Percentiles rank a stretch among this genome's conserved stretches.
Evolutionary conservation across 2,113 vertebrate species (phyloP).

Genomic region (Phaethornis superciliosus): DNA sequence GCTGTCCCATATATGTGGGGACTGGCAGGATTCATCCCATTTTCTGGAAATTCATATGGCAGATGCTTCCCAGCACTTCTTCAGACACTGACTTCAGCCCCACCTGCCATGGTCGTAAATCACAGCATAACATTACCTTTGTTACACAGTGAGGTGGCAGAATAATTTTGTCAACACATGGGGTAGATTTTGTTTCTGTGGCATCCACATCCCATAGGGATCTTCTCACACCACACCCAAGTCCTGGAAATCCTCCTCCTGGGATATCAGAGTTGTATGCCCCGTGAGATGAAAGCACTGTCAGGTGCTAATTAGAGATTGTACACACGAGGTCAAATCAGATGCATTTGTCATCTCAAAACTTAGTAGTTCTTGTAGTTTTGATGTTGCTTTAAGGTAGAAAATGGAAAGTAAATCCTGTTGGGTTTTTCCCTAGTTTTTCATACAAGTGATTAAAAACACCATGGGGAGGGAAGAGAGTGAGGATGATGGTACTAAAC

Average conservation of each 20-base stretch:
- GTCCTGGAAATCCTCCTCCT: background rate
- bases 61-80: background rate
- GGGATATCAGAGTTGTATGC: background rate
- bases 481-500: background rate
- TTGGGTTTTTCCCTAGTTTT: background rate
- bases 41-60: background rate
- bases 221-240: background rate
- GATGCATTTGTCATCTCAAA: background rate
- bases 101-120: background rate
- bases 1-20: background rate
- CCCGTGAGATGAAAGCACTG: background rate
- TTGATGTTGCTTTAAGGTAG: background rate
- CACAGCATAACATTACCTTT: background rate
- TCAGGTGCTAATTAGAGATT: background rate
- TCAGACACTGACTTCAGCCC: background rate
- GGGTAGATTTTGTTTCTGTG: background rate
- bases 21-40: background rate
- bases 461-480: fast-evolving
- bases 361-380: background rate
- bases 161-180: background rate
- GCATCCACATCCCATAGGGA: fast-evolving
- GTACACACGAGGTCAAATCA: background rate
- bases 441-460: background rate
- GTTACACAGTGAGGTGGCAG: background rate
- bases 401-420: background rate